Evolutionary conservation across 2,797 vertebrate species (phyloP).

Genomic region (Sebastes itinus): DNA sequence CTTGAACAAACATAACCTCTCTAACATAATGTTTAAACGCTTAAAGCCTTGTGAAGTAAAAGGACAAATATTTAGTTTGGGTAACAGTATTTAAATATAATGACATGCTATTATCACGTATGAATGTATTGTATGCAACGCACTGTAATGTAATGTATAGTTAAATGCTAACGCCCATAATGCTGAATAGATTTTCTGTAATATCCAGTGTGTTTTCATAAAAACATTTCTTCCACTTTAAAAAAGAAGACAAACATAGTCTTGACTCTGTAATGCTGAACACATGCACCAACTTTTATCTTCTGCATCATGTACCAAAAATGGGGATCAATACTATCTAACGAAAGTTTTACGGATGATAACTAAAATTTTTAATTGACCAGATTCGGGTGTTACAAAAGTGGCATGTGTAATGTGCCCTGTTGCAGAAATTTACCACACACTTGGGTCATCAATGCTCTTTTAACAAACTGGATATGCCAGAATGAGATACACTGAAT

Average conservation of each 20-base stretch:
- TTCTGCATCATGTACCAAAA: not conserved
- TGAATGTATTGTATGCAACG: not conserved
- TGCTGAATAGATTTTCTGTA: not conserved
- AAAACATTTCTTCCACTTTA: not conserved
- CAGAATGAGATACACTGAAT: not conserved
- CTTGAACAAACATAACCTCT: too few species aligned
- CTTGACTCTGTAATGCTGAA: not conserved
- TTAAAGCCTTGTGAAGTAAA: not conserved
- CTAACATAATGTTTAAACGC: not conserved
- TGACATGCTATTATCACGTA: not conserved
- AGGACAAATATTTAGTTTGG: not conserved
- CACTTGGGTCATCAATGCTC: not conserved
- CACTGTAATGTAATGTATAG: not conserved
- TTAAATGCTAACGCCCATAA: not conserved
- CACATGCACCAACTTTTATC: not conserved
- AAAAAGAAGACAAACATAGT: too few species aligned
- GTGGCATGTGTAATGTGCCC: not conserved
- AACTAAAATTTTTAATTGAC: too few species aligned
- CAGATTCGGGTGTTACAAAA: not conserved
- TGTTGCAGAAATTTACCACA: not conserved
- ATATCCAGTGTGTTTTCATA: not conserved
- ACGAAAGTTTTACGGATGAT: too few species aligned
- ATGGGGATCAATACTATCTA: not conserved
- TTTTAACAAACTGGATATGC: not conserved
- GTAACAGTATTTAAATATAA: not conserved